Evolutionary conservation across 2,113 vertebrate genomes (phyloP).

Genomic region (Proterorhinus semilunaris): DNA sequence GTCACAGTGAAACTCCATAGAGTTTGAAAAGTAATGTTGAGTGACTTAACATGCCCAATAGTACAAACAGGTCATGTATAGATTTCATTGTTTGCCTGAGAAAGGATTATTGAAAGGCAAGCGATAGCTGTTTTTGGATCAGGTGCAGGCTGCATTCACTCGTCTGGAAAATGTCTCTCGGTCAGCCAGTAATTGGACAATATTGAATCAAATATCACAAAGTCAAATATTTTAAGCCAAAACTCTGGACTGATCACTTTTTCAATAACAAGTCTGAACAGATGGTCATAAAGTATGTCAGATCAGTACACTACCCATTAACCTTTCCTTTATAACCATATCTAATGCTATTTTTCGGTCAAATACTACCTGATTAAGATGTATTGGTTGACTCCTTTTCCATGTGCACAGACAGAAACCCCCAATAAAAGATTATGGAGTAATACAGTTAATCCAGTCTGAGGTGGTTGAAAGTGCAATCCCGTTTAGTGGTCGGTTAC

Average conservation of each 20-base stretch:
- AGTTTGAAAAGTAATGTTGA: neutral
- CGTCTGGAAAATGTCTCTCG: neutral
- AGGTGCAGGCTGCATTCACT: neutral
- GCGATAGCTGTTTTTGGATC: neutral
- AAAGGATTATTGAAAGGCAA: neutral
- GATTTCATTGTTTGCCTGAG: neutral
- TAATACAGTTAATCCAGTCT: constrained; percentile 10
- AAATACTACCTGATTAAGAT: too few species aligned
- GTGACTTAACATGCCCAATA: neutral
- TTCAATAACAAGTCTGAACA: neutral
- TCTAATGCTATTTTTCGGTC: too few species aligned
- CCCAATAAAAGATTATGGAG: constrained; percentile 2
- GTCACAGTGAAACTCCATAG: neutral
- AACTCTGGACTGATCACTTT: neutral
- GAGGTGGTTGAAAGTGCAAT: constrained; percentile 5
- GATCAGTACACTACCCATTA: neutral
- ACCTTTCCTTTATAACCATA: too few species aligned
- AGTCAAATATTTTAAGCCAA: neutral
- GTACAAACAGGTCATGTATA: neutral
- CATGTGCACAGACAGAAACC: neutral
- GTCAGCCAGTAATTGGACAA: neutral
- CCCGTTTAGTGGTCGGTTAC: constrained; percentile 16
- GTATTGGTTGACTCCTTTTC: too few species aligned
- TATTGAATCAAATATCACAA: neutral
- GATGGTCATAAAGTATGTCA: neutral